Conservation (phyloP, 2,888 invertebrate genomes). For the Metopia argyrocephala region DNA sequence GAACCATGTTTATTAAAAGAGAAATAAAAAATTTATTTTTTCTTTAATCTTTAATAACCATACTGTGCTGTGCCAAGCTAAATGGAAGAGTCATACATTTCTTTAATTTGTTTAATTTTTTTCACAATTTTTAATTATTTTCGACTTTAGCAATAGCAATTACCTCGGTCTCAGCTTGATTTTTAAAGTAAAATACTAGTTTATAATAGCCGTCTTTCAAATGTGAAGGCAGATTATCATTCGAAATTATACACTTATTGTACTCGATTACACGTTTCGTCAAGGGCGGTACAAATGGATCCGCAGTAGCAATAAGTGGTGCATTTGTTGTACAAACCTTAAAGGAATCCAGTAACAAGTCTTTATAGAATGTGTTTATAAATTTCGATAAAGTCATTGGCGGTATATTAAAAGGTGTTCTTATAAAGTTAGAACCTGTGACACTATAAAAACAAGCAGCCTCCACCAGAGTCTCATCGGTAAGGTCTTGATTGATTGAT, state of each 20-base stretch:
- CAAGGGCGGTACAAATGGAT: neutral
- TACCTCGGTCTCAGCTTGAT: too few species aligned
- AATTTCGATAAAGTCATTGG: neutral
- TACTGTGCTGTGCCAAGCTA: too few species aligned
- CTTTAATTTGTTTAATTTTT: too few species aligned
- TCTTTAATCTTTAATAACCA: too few species aligned
- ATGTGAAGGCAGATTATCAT: slow-evolving; percentile 1
- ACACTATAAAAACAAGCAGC: neutral
- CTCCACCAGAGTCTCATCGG: neutral
- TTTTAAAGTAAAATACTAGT: too few species aligned
- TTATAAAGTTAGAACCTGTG: neutral
- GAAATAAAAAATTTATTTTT: too few species aligned
- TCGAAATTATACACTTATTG: neutral
- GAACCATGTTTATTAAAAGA: too few species aligned
- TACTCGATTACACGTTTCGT: neutral
- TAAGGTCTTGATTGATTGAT: neutral
- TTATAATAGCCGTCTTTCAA: neutral
- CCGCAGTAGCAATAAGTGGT: neutral
- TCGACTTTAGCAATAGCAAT: too few species aligned
- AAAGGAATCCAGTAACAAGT: neutral
- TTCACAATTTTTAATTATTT: too few species aligned
- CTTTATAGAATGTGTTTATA: neutral
- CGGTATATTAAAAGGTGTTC: neutral
- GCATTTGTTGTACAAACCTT: neutral
- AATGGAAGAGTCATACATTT: too few species aligned